Evolutionary conservation across 1,140 invertebrate species (phyloP), one percentile per base, ranked within the genome.

Genomic region (Plodia interpunctella): DNA sequence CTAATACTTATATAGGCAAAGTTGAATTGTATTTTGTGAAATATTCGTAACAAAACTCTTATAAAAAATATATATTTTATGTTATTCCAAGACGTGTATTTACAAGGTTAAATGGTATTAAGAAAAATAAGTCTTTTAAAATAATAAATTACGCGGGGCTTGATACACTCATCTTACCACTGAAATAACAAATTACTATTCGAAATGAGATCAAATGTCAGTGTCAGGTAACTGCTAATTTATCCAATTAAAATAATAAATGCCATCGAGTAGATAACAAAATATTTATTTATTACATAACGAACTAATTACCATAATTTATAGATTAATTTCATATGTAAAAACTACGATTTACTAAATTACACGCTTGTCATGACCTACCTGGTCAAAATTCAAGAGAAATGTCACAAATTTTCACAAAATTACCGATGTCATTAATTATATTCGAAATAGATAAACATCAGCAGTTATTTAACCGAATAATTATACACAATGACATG

Each of bases 401-500:
- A 44, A 44, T 44, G 38, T 44, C 6, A n/a, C 38, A 44, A 44
- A 44, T 44, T 44, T 15, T 44, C 15, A 32, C 38, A 44, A 44
- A 44, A 44, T 15, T 44, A 44, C 38, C 15, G 4, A 17, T 4
- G 13, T 15, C 38, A 44, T 44, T 15, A 44, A 44, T 44, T 44
- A n/a, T 15, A 15, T 44, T 17, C 15, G 15, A 3, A 44, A 44
- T 44, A 44, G n/a, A 44, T 44, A 44, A 44, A 44, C 8, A 32
- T 32, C 30, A 11, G 11, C n/a, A 44, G 10, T 44, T 10, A 17
- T 44, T 44, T 15, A 44, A n/a, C 38, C 8, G 13, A 25, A 53
- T n/a, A 53, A 53, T 53, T 53, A 53, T 25, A 21, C 13, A 25
- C 19, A 53, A 53, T 53, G 51, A 53, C 20, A 53, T 53, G 19